Percentiles rank a stretch among this genome's conserved stretches.
phyloP scores from a whole-genome alignment of 1,140 invertebrate genomes.

The Zelostemma sp. region DNA sequence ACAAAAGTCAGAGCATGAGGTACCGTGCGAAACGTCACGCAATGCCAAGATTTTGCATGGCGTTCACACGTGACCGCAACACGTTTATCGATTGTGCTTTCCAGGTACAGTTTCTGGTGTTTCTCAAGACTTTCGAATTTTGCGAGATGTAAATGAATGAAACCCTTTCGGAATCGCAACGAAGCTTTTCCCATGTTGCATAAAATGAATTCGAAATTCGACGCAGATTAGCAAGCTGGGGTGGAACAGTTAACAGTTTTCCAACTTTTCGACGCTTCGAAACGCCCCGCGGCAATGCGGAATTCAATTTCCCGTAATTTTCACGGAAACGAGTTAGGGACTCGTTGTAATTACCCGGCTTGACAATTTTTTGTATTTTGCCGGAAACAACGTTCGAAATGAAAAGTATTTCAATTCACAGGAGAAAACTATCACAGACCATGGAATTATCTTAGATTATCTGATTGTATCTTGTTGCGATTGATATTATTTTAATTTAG shows the following conservation, averaged over 20 bases:
- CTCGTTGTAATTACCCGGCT: not conserved
- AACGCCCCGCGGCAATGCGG: not conserved
- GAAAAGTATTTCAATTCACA: too few species aligned
- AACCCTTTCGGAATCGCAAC: too few species aligned
- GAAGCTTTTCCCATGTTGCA: too few species aligned
- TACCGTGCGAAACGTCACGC: not conserved
- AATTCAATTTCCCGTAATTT: too few species aligned
- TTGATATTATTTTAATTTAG: too few species aligned
- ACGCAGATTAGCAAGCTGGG: not conserved
- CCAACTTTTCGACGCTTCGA: not conserved
- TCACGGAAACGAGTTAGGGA: not conserved
- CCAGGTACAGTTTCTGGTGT: slow-evolving; percentile 22
- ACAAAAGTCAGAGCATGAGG: not conserved
- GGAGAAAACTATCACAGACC: too few species aligned
- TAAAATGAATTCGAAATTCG: slow-evolving; percentile 13
- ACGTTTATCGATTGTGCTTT: slow-evolving; percentile 38
- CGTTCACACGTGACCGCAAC: slow-evolving; percentile 23
- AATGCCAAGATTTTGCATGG: not conserved
- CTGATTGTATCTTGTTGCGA: too few species aligned
- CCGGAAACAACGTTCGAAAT: too few species aligned
- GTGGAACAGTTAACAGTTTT: not conserved
- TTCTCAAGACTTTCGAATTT: too few species aligned
- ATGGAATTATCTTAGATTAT: too few species aligned
- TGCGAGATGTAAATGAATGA: not conserved
- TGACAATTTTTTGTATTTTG: not conserved